phyloP scores from a whole-genome alignment of 2,113 vertebrate genomes.

The Cyphomyrus plagiostoma region DNA sequence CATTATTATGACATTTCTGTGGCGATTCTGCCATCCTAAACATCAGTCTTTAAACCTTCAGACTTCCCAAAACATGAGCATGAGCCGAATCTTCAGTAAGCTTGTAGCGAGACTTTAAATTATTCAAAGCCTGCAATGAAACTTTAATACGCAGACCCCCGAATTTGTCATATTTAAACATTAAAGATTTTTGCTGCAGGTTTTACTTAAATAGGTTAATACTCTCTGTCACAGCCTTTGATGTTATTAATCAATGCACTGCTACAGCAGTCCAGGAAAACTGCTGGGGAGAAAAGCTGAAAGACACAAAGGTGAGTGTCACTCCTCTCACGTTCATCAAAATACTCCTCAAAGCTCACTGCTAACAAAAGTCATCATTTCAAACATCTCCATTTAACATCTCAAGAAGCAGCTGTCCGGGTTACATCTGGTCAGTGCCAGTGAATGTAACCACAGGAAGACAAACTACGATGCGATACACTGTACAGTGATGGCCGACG shows the following conservation, averaged over 20 bases:
- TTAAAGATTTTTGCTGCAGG: constrained; percentile 21
- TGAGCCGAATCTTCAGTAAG: not conserved
- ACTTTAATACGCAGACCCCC: constrained; percentile 18
- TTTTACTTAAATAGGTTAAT: constrained; percentile 25
- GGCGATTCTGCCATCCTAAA: not conserved
- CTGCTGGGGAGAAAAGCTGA: not conserved
- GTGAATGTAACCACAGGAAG: not conserved
- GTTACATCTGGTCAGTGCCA: not conserved
- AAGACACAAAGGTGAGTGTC: not conserved
- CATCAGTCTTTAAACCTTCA: not conserved
- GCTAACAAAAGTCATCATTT: not conserved
- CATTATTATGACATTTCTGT: not conserved
- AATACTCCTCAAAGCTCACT: not conserved
- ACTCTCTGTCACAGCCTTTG: not conserved
- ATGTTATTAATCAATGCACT: constrained; percentile 16
- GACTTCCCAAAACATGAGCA: not conserved
- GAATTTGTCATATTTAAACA: constrained; percentile 27
- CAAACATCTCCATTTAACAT: not conserved
- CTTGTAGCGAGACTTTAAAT: not conserved
- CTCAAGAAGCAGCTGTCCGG: not conserved
- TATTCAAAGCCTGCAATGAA: constrained; percentile 21
- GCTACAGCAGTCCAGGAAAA: not conserved
- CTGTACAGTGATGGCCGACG: not conserved
- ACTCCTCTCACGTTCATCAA: not conserved
- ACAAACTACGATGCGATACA: not conserved